Percentiles rank a stretch among this genome's conserved stretches.
Evolutionary conservation across 2,888 invertebrate species (phyloP).

Genomic region (Hydraecia micacea): DNA sequence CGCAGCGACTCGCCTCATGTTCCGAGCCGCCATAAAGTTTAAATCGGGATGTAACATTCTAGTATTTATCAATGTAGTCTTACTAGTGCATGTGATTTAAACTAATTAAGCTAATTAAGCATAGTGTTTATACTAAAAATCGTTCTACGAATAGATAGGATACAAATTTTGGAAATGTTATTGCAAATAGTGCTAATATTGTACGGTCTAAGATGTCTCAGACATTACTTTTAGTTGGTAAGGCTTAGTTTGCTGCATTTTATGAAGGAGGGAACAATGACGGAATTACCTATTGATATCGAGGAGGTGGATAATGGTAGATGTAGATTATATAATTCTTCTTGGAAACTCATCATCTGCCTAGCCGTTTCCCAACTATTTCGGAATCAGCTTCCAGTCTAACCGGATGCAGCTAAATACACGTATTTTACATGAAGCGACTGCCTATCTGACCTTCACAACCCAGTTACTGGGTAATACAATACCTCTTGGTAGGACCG

Average conservation of each 20-base stretch:
- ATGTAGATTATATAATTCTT: slow-evolving; percentile 31
- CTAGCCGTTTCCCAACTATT: no score
- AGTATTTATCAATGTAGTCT: slow-evolving; percentile 61
- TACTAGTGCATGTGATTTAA: slow-evolving; percentile 72
- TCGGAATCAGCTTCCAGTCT: no score
- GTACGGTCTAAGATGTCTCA: slow-evolving; percentile 68
- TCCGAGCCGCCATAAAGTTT: background rate
- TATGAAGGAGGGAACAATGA: slow-evolving; percentile 29
- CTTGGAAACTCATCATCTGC: slow-evolving; percentile 10
- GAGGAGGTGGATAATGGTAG: slow-evolving; percentile 28
- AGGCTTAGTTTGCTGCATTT: slow-evolving; percentile 33
- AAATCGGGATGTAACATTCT: slow-evolving; percentile 45
- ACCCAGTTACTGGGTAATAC: no score
- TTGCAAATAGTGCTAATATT: slow-evolving; percentile 58
- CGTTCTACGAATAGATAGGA: slow-evolving; percentile 65
- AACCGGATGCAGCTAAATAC: no score
- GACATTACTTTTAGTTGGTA: slow-evolving; percentile 64
- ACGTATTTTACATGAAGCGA: no score
- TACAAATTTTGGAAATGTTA: slow-evolving; percentile 66
- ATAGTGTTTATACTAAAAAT: slow-evolving; percentile 68
- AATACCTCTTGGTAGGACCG: no score
- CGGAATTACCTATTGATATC: slow-evolving; percentile 42
- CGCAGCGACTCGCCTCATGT: background rate
- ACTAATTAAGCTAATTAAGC: slow-evolving; percentile 71
- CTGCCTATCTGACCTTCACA: no score